A percentile compares a stretch with the other conserved stretches of the same genome.
phyloP scores from a whole-genome alignment of 23 tunicate genomes.

The Styela plicata region DNA sequence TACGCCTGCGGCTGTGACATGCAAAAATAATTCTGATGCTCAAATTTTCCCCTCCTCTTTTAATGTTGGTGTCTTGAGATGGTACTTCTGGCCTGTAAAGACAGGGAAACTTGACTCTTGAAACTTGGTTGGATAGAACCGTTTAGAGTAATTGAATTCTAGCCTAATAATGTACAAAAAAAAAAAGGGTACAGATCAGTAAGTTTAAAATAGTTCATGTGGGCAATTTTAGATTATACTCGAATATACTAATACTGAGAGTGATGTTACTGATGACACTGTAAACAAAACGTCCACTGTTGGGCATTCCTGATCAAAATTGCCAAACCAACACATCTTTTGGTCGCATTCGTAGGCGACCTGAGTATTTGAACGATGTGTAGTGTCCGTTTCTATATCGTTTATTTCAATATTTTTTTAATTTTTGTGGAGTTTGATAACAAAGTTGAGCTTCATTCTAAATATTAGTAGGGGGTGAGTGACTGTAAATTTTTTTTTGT shows the following conservation, averaged over 20 bases:
- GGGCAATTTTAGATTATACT: not conserved
- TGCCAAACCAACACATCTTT: not conserved
- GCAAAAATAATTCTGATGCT: not conserved
- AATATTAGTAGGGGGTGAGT: no score
- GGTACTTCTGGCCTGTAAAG: slow-evolving; percentile 1
- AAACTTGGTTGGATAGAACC: not conserved
- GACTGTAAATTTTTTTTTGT: no score
- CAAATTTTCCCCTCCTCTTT: not conserved
- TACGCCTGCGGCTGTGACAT: not conserved
- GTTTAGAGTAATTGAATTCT: not conserved
- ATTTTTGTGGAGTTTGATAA: no score
- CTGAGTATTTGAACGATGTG: not conserved
- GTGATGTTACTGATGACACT: not conserved
- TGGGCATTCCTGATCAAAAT: not conserved
- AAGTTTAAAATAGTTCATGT: not conserved
- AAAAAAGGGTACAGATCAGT: not conserved
- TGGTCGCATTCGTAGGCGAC: not conserved
- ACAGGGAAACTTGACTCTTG: slow-evolving; percentile 7
- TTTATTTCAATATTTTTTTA: not conserved
- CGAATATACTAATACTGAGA: not conserved
- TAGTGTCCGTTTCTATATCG: not conserved
- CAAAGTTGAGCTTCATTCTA: no score
- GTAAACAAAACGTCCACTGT: no score
- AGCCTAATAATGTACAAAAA: not conserved
- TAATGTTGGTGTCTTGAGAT: not conserved